Conservation (phyloP, 2,888 invertebrate genomes). For the Schrankia costaestrigalis region DNA sequence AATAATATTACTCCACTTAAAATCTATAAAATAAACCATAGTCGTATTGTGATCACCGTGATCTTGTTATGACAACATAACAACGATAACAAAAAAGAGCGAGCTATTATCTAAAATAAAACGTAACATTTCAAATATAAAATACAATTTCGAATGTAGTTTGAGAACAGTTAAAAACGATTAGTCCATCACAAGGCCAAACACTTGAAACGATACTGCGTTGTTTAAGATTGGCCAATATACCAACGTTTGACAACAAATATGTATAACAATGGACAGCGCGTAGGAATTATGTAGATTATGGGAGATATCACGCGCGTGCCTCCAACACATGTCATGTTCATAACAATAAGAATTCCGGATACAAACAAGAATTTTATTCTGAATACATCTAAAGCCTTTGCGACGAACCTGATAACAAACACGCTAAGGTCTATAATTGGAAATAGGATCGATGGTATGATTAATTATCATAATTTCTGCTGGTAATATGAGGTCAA, state of each 20-base stretch:
- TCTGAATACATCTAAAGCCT: too few species aligned
- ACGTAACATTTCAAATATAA: constrained; percentile 10
- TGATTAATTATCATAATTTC: too few species aligned
- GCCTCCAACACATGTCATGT: constrained; percentile 10
- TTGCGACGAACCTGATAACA: too few species aligned
- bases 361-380: too few species aligned
- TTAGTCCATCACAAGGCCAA: constrained; percentile 50
- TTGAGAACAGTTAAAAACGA: constrained; percentile 27
- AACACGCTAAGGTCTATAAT: too few species aligned
- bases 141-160: constrained; percentile 14
- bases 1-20: too few species aligned
- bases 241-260: constrained; percentile 20
- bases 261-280: constrained; percentile 17
- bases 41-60: too few species aligned
- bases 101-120: constrained; percentile 10
- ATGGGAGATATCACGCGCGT: constrained; percentile 13
- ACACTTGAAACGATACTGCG: constrained; percentile 40
- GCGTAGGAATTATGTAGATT: constrained; percentile 16
- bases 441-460: too few species aligned
- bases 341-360: too few species aligned
- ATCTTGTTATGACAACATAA: constrained; percentile 14
- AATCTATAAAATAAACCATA: too few species aligned
- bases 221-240: constrained; percentile 27
- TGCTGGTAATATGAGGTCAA: too few species aligned
- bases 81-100: constrained; percentile 19